Percentiles rank a stretch among this genome's conserved stretches.
Conservation (phyloP, 2,888 invertebrate species). For the Diarsia brunnea region DNA sequence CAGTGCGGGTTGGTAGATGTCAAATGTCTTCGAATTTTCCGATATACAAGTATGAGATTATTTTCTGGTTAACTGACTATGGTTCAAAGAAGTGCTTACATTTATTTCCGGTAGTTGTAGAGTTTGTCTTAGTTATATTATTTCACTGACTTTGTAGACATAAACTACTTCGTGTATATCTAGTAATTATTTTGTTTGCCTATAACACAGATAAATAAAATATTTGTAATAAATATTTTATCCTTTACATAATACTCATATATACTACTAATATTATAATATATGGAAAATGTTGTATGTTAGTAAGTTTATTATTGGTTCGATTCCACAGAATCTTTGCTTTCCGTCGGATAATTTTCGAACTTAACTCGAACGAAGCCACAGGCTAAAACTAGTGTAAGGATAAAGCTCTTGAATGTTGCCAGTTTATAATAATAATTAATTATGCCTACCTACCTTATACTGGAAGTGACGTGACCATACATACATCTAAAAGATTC, state of each 20-base stretch:
- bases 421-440: conserved; percentile 26
- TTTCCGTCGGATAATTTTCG: too few relatives aligned
- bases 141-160: background rate
- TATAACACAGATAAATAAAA: conserved; percentile 1
- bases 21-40: too few relatives aligned
- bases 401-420: conserved; percentile 8
- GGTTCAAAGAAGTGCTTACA: background rate
- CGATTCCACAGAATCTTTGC: too few relatives aligned
- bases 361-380: background rate
- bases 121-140: background rate
- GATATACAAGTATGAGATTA: background rate
- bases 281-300: background rate
- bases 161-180: background rate
- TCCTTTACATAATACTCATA: background rate
- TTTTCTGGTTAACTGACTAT: background rate
- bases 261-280: too few relatives aligned
- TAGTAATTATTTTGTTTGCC: background rate
- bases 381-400: background rate
- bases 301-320: background rate
- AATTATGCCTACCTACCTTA: conserved; percentile 9
- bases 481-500: conserved; percentile 51
- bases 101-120: background rate
- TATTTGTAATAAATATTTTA: background rate
- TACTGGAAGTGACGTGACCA: conserved; percentile 46
- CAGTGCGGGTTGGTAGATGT: too few relatives aligned